Evolutionary conservation across 2,888 invertebrate genomes (phyloP).

Genomic region (Sinodicranocentrus sp.): DNA sequence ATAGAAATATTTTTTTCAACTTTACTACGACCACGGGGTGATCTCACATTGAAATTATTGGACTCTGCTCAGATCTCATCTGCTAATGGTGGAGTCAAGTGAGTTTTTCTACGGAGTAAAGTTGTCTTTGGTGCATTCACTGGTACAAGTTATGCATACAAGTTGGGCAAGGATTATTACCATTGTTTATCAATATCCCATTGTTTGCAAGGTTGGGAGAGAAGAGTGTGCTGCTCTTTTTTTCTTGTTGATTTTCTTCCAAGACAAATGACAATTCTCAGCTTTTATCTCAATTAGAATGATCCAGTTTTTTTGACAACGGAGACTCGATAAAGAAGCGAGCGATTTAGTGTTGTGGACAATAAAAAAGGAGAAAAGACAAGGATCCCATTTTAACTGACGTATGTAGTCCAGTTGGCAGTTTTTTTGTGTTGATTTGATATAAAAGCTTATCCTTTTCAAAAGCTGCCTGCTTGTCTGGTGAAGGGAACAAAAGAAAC

Average conservation of each 20-base stretch:
- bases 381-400: neutral
- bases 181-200: too few species aligned
- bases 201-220: too few species aligned
- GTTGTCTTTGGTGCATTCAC: too few species aligned
- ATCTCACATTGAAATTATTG: constrained; percentile 66
- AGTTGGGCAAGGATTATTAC: too few species aligned
- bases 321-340: too few species aligned
- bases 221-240: too few species aligned
- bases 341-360: neutral
- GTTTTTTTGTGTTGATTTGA: neutral
- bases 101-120: neutral
- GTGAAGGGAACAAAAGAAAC: neutral
- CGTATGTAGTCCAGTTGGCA: neutral
- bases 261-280: constrained; percentile 14
- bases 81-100: constrained; percentile 56
- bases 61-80: constrained; percentile 63
- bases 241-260: neutral
- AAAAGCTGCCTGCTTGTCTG: constrained; percentile 18
- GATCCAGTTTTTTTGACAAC: neutral
- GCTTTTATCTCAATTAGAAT: constrained; percentile 19
- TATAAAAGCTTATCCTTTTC: constrained; percentile 1
- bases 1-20: neutral
- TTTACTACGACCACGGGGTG: constrained; percentile 31
- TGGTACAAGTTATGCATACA: too few species aligned
- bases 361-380: too few species aligned